These are phyloP conservation scores for Podarcis lilfordi DNA, from an alignment of 2,797 vertebrate species.

Conservation along the genomic window DNA sequence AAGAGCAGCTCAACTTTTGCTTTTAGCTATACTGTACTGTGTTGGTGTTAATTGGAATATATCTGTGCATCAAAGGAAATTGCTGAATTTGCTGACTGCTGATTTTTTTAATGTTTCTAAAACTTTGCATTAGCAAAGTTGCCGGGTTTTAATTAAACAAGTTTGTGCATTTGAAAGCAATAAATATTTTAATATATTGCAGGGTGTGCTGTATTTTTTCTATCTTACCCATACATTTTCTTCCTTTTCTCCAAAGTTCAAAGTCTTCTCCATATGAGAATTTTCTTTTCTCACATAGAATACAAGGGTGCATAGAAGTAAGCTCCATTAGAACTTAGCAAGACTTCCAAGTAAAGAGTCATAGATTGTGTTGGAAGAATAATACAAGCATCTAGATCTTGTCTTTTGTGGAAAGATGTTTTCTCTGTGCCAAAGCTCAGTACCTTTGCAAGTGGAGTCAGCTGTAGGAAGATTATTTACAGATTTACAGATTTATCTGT, in stretches of 20 bases:
- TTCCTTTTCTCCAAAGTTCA: not conserved
- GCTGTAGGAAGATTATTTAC: no score
- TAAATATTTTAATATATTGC: slow-evolving; percentile 8
- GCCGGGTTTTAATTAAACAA: slow-evolving; percentile 3
- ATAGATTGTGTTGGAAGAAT: not conserved
- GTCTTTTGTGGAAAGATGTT: not conserved
- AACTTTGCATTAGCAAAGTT: not conserved
- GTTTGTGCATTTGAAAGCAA: not conserved
- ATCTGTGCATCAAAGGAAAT: slow-evolving; percentile 2
- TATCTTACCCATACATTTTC: not conserved
- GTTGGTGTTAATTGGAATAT: slow-evolving; percentile 6
- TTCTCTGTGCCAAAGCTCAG: not conserved
- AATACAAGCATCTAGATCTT: no score
- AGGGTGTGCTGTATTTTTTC: not conserved
- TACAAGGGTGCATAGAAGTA: not conserved
- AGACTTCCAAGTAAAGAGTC: not conserved
- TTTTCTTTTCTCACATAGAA: not conserved
- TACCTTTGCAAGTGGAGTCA: not conserved
- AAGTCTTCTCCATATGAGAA: not conserved
- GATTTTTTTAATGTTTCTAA: not conserved
- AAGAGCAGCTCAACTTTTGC: slow-evolving; percentile 12
- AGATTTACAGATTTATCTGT: no score
- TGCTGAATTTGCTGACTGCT: not conserved
- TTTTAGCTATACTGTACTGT: slow-evolving; percentile 12
- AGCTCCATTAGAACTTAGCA: not conserved